A percentile compares a stretch with the other conserved stretches of the same genome.
Evolutionary conservation across 35 echinoderm and acorn worm species (phyloP).

Genomic region (Apostichopus parvimensis): DNA sequence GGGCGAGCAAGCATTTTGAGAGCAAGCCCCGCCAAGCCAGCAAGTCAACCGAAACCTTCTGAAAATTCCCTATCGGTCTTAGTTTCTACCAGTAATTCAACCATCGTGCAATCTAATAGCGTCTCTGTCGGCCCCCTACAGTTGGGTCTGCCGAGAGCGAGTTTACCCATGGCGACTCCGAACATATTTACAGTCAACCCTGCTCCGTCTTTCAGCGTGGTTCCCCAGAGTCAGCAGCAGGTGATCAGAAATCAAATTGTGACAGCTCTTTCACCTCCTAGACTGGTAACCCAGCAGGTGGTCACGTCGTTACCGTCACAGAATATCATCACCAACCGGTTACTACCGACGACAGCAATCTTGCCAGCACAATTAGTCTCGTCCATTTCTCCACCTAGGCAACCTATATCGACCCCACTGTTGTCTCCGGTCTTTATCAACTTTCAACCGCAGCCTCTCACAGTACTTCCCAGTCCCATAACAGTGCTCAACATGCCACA

Average conservation of each 20-base stretch:
- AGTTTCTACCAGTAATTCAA: not conserved
- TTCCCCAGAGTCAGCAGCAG: not conserved
- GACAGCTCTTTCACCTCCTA: not conserved
- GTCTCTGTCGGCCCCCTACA: not conserved
- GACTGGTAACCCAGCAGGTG: not conserved
- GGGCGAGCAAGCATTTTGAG: not conserved
- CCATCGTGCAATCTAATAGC: not conserved
- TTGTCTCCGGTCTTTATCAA: not conserved
- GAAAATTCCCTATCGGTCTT: not conserved
- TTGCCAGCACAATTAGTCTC: not conserved
- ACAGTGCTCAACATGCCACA: slow-evolving; percentile 38
- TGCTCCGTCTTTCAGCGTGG: not conserved
- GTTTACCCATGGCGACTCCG: not conserved
- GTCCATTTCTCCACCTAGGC: not conserved
- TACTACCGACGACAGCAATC: not conserved
- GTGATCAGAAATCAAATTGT: not conserved
- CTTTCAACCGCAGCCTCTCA: not conserved
- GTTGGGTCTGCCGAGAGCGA: not conserved
- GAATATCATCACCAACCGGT: not conserved
- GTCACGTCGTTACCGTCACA: not conserved
- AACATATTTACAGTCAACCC: not conserved
- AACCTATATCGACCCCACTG: not conserved
- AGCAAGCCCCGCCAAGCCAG: not conserved
- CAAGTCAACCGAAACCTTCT: not conserved
- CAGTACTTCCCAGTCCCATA: slow-evolving; percentile 4